Conservation (phyloP, 2,888 invertebrate genomes). For the Scaptomyza parva region DNA sequence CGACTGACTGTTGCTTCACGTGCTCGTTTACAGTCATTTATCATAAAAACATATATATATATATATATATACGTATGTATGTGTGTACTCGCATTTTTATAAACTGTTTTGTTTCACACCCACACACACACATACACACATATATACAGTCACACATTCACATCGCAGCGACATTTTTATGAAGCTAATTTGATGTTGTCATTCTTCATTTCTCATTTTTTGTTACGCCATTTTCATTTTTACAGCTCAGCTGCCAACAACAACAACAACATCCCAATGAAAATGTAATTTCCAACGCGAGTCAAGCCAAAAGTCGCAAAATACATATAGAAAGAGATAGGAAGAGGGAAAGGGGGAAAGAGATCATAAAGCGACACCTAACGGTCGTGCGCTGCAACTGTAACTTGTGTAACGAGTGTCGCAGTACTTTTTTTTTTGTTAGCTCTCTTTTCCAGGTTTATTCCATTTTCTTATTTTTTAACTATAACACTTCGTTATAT, state of each 20-base stretch:
- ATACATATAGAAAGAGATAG: no score
- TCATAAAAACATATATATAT: conserved; percentile 64
- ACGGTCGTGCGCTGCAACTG: conserved; percentile 55
- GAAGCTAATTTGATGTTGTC: conserved; percentile 79
- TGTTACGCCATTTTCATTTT: conserved; percentile 75
- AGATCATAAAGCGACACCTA: conserved; percentile 67
- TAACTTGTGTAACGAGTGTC: conserved; percentile 54
- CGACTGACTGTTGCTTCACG: conserved; percentile 65
- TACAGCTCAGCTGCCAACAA: conserved; percentile 39
- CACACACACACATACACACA: conserved; percentile 16
- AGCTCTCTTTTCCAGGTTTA: conserved; percentile 14
- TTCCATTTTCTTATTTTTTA: not conserved
- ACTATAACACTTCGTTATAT: not conserved
- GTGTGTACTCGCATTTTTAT: conserved; percentile 75
- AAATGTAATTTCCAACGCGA: conserved; percentile 39
- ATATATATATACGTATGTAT: no score
- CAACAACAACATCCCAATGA: not conserved
- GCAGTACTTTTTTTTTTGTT: conserved; percentile 4
- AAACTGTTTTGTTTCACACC: conserved; percentile 77
- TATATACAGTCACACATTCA: conserved; percentile 2
- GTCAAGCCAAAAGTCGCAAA: conserved; percentile 34
- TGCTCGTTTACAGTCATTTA: conserved; percentile 80
- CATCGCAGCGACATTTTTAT: conserved; percentile 68
- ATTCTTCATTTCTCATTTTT: conserved; percentile 75
- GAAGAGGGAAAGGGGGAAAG: no score